Conservation (phyloP, 2,888 invertebrate genomes). For the Osmoderma eremita region DNA sequence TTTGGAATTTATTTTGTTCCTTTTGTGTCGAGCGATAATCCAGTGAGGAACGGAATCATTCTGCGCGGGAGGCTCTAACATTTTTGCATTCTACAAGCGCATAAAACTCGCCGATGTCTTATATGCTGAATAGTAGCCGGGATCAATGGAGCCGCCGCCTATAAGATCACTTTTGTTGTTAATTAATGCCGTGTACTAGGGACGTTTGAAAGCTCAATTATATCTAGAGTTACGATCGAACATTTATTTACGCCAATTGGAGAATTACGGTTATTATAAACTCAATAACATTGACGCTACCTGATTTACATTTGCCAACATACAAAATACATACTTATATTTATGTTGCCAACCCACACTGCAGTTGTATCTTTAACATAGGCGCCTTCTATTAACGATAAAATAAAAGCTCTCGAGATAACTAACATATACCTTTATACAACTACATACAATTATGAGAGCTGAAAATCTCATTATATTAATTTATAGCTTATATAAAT, state of each 20-base stretch:
- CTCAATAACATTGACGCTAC: conserved; percentile 10
- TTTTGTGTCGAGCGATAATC: background rate
- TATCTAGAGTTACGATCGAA: conserved; percentile 7
- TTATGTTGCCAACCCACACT: background rate
- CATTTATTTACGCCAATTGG: conserved; percentile 26
- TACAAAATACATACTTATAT: conserved; percentile 10
- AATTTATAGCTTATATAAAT: too few relatives aligned
- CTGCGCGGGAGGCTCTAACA: conserved; percentile 13
- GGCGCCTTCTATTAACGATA: too few relatives aligned
- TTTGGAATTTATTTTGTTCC: too few relatives aligned
- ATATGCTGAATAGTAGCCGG: conserved; percentile 25
- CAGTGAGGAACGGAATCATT: background rate
- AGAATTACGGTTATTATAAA: conserved; percentile 24
- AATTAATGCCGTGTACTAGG: conserved; percentile 16
- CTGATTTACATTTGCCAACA: conserved; percentile 16
- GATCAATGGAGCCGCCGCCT: conserved; percentile 36
- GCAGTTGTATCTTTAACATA: too few relatives aligned
- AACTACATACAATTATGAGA: too few relatives aligned
- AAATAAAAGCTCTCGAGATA: too few relatives aligned
- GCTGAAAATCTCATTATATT: too few relatives aligned
- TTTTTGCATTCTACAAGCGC: conserved; percentile 16
- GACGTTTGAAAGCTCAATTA: conserved; percentile 36
- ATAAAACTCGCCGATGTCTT: conserved; percentile 24
- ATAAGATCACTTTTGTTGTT: conserved; percentile 32
- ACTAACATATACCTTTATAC: too few relatives aligned